Conservation (phyloP, 92 coral and sea anemone genomes). For the Blastomussa wellsi region DNA sequence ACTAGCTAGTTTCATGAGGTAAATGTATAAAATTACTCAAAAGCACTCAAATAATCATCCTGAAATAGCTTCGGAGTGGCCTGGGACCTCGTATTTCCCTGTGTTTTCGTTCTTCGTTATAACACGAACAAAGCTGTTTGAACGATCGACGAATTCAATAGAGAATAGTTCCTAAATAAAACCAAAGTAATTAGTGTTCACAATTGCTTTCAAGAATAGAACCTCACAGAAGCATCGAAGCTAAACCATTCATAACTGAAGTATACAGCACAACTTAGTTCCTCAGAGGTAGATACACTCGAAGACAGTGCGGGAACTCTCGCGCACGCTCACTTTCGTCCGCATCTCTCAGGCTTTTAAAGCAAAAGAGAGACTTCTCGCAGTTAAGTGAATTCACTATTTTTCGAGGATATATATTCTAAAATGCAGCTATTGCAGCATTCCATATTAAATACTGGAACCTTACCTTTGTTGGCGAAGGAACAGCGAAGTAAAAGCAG, state of each 20-base stretch:
- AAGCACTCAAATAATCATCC: background rate
- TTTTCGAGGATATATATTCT: too few species aligned
- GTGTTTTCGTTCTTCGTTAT: background rate
- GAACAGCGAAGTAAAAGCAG: background rate
- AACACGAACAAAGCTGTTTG: background rate
- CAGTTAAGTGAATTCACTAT: too few species aligned
- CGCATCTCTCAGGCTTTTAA: too few species aligned
- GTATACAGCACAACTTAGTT: too few species aligned
- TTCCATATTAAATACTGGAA: background rate
- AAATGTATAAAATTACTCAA: background rate
- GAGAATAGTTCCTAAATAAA: background rate
- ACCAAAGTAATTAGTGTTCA: background rate
- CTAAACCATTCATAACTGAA: too few species aligned
- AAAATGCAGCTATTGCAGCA: too few species aligned
- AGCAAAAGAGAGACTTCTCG: too few species aligned
- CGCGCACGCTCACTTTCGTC: too few species aligned
- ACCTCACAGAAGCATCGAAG: too few species aligned
- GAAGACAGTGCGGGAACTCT: too few species aligned
- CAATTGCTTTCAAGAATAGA: too few species aligned
- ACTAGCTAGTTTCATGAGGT: background rate
- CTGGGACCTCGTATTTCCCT: background rate
- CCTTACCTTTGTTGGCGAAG: slow-evolving; percentile 8
- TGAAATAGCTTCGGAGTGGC: background rate
- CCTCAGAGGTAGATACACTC: too few species aligned
- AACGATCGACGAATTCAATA: background rate